Evolutionary conservation across 2,797 vertebrate species (phyloP).

Genomic region (Cyclura pinguis): DNA sequence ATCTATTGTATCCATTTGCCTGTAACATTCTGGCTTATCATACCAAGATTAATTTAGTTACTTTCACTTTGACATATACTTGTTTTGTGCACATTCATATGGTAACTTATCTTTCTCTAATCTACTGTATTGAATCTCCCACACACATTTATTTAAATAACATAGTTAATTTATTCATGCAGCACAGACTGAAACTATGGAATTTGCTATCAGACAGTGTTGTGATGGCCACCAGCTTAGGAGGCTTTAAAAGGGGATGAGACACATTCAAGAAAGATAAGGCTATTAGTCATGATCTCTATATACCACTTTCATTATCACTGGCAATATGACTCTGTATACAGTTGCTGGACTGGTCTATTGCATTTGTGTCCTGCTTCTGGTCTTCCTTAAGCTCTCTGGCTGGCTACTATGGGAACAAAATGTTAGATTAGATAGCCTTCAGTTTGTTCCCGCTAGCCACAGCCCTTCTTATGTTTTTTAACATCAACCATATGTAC

Average conservation of each 20-base stretch:
- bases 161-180: background rate
- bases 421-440: background rate
- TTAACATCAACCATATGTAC: constrained; percentile 34
- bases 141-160: constrained; percentile 43
- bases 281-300: background rate
- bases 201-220: background rate
- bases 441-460: background rate
- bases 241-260: background rate
- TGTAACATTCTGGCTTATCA: background rate
- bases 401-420: background rate
- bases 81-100: constrained; percentile 51
- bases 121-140: constrained; percentile 43
- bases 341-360: background rate
- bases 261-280: background rate
- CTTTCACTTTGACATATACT: background rate
- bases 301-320: background rate
- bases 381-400: background rate
- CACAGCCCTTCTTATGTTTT: background rate
- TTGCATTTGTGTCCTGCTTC: background rate
- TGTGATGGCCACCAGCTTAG: background rate
- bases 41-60: background rate
- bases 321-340: background rate
- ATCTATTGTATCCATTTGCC: background rate
- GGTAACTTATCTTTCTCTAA: constrained; percentile 37
- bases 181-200: background rate